Evolutionary conservation across 2,888 invertebrate genomes (phyloP).

Genomic region (Drosophila histrio): DNA sequence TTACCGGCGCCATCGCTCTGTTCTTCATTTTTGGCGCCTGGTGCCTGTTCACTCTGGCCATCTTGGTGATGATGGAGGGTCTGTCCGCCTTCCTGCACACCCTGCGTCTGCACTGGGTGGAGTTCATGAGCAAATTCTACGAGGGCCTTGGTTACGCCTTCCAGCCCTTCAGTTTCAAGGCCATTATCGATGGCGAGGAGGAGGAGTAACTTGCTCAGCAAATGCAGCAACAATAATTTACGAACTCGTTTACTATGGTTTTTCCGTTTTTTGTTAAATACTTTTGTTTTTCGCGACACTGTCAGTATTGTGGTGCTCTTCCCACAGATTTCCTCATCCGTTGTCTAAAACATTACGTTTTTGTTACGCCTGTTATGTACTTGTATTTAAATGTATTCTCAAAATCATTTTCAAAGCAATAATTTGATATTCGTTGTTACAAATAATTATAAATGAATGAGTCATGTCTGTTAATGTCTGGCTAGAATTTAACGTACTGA

Average conservation of each 20-base stretch:
- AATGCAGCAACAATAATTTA: conserved; percentile 11
- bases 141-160: conserved; percentile 91
- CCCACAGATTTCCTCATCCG: conserved; percentile 59
- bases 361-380: conserved; percentile 33
- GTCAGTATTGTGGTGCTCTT: conserved; percentile 83
- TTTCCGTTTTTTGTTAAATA: conserved; percentile 56
- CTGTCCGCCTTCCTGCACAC: conserved; percentile 99
- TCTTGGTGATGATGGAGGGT: conserved; percentile 99
- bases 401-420: conserved; percentile 69
- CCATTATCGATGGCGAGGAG: conserved; percentile 87
- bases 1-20: conserved; percentile 90
- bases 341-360: conserved; percentile 28
- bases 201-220: conserved; percentile 65
- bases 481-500: conserved; percentile 10
- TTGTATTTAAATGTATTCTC: conserved; percentile 54
- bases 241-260: conserved; percentile 43
- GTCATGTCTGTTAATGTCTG: conserved; percentile 23
- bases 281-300: conserved; percentile 48
- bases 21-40: conserved; percentile 95
- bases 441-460: conserved; percentile 47
- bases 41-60: conserved; percentile 95
- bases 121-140: conserved; percentile 98
- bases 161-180: conserved; percentile 93
- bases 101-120: conserved; percentile 98
- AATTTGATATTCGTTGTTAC: conserved; percentile 77